phyloP scores from a whole-genome alignment of 2,797 vertebrate species.

The Halcyon leucocephala region DNA sequence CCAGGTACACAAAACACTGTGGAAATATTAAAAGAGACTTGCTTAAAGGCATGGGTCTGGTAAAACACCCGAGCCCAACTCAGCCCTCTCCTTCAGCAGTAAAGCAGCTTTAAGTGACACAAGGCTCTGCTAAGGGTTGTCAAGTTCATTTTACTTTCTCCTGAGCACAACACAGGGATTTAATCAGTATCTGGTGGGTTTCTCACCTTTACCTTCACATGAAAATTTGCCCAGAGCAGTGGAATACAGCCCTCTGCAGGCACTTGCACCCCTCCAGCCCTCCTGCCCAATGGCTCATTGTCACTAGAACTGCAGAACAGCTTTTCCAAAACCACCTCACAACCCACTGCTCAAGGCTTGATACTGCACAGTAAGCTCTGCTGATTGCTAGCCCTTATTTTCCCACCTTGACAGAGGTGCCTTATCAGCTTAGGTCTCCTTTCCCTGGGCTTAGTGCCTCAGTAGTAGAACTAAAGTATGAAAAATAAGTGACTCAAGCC shows the following conservation, averaged over 20 bases:
- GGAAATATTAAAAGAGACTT: background rate
- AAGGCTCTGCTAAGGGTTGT: background rate
- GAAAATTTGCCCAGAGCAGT: background rate
- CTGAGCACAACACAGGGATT: background rate
- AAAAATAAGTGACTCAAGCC: background rate
- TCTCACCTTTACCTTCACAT: background rate
- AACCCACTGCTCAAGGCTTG: background rate
- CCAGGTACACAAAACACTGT: background rate
- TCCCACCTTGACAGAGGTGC: background rate
- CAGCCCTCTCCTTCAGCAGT: background rate
- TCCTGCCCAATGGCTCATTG: fast-evolving
- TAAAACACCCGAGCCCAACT: background rate
- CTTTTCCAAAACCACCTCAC: background rate
- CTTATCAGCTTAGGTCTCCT: background rate
- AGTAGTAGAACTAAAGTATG: background rate
- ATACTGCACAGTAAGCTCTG: fast-evolving
- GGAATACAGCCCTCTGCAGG: background rate
- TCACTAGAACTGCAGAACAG: background rate
- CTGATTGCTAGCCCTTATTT: background rate
- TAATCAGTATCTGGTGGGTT: fast-evolving
- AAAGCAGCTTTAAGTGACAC: background rate
- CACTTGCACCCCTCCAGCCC: background rate
- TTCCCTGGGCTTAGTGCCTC: background rate
- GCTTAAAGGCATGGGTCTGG: background rate
- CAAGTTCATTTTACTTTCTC: background rate